Evolutionary conservation across 2,797 vertebrate genomes (phyloP), one percentile per base, ranked within the genome.

Genomic region (Erethizon dorsatum): DNA sequence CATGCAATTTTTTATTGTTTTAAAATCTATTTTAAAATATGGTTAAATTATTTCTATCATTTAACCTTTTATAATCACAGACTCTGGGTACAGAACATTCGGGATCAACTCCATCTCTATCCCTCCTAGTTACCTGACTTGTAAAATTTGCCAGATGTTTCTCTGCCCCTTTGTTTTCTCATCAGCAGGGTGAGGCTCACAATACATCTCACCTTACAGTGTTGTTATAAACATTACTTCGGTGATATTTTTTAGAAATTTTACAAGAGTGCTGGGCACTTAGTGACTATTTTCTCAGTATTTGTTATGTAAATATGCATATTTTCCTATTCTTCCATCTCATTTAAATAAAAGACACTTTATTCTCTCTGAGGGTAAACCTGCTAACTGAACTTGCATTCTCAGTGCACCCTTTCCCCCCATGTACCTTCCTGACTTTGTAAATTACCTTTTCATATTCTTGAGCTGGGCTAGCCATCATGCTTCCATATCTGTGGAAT

Each of bases 1-100:
- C 33, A 79, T 26, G 8, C 10, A 33, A 2, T 73, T 63, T 5
- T 67, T 87, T 67, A 47, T 83, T 83, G 24, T 33, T 61, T 91
- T 67, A 80, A 54, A 52, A 88, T 52, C 13, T 59, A 80, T 67
- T 79, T 93, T 92, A 77, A 82, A 67, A n/a, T 78, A 65, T 73
- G 8, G 33, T 33, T 73, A 45, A 37, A 47, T 56, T 75, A 82
- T 85, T 33, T 73, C 31, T 91, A 5, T 87, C 31, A 61, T 33
- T 77, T 71, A 45, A 28, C 17, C 9, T 83, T 31, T 54, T 69
- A 22, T 22, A 77, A 65, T 54, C 17, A 3, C 5, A 9, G 45
- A 31, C 4, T 92, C 67, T n/a, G 10, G 37, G 57, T 47, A 37
- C 18, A 82, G 71, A 54, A 15, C 26, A 1, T 47, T 73, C 41